Evolutionary conservation across 2,797 vertebrate species (phyloP).

Genomic region (Otolemur crassicaudatus): DNA sequence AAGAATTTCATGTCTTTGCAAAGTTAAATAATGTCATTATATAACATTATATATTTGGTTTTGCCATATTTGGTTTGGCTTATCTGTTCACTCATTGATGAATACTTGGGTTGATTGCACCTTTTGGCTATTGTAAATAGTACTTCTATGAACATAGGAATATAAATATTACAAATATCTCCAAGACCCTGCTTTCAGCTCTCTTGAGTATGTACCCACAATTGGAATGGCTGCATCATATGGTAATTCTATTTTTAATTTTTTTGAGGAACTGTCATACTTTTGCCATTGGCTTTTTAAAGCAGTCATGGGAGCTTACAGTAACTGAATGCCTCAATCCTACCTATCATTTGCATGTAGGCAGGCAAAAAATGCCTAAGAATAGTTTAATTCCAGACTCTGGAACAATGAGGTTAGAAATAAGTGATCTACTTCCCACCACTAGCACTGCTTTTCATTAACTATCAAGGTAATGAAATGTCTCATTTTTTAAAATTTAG

Average conservation of each 20-base stretch:
- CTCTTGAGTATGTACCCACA: background rate
- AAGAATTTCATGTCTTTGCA: too few species aligned
- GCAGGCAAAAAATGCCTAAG: background rate
- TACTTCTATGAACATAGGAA: background rate
- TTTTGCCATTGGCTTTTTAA: background rate
- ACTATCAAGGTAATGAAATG: constrained; percentile 29
- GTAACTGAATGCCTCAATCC: background rate
- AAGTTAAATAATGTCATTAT: too few species aligned
- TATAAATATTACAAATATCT: background rate
- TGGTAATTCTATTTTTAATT: background rate
- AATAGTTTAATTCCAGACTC: background rate
- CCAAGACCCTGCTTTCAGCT: background rate
- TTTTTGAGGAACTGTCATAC: background rate
- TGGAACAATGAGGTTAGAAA: background rate
- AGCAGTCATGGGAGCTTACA: background rate
- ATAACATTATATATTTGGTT: too few species aligned
- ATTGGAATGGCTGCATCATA: background rate
- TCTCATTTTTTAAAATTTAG: constrained; percentile 43
- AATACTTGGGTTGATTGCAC: background rate
- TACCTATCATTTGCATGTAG: background rate
- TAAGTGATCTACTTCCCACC: too few species aligned
- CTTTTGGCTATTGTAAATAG: background rate
- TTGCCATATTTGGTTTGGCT: background rate
- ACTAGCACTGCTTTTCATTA: background rate
- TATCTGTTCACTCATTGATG: background rate